Evolutionary conservation across 1,140 invertebrate species (phyloP).

Genomic region (Drosophila micromelanica): DNA sequence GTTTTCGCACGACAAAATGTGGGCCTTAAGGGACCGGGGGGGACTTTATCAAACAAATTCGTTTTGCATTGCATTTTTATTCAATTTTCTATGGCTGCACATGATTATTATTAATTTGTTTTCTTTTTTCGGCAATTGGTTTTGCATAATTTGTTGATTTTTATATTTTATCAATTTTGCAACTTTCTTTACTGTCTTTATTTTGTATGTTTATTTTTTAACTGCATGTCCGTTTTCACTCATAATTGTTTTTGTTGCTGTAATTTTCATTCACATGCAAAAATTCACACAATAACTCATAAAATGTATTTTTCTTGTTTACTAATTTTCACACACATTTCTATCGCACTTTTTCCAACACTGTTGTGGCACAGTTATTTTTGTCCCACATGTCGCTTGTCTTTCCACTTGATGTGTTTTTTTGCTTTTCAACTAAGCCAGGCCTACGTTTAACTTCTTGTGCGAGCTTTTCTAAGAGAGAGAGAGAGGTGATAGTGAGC

Average conservation of each 20-base stretch:
- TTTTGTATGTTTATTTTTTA: slow-evolving; percentile 30
- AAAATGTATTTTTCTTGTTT: slow-evolving; percentile 56
- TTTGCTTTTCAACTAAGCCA: slow-evolving; percentile 37
- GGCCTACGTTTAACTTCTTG: slow-evolving; percentile 21
- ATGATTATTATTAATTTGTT: slow-evolving; percentile 21
- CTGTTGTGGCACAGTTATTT: slow-evolving; percentile 68
- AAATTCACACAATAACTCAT: slow-evolving; percentile 79
- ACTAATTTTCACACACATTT: slow-evolving; percentile 52
- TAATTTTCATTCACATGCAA: slow-evolving; percentile 77
- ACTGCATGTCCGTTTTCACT: too few relatives aligned
- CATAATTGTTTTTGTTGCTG: slow-evolving; percentile 39
- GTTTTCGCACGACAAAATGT: slow-evolving; percentile 29
- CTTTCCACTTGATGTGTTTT: slow-evolving; percentile 3
- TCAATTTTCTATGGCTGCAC: slow-evolving; percentile 18
- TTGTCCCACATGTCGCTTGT: slow-evolving; percentile 27
- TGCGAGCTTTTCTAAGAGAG: too few relatives aligned
- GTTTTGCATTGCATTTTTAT: slow-evolving; percentile 36
- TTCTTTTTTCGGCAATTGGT: slow-evolving; percentile 35
- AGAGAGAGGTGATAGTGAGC: neutral
- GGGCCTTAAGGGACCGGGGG: neutral
- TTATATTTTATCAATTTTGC: slow-evolving; percentile 15
- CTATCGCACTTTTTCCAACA: slow-evolving; percentile 53
- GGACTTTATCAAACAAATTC: slow-evolving; percentile 9
- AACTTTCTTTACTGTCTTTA: slow-evolving; percentile 60
- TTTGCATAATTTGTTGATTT: slow-evolving; percentile 35